phyloP scores from a whole-genome alignment of 2,113 vertebrate genomes.

The Smithornis capensis region DNA sequence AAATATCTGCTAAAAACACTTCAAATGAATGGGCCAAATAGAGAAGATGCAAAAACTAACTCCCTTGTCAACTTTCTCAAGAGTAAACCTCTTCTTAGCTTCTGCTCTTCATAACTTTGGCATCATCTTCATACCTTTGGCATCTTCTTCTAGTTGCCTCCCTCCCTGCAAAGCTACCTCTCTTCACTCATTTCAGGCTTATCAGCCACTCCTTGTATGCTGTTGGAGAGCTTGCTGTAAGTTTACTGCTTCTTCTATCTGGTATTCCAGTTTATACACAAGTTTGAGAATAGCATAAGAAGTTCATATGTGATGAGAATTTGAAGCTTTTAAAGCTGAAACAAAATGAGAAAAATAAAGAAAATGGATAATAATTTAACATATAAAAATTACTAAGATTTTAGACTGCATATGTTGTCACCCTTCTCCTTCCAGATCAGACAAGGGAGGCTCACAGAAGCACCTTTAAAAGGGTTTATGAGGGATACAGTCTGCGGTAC shows the following conservation, averaged over 20 bases:
- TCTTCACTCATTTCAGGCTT: background rate
- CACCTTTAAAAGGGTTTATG: background rate
- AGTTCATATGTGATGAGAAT: background rate
- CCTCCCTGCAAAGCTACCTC: background rate
- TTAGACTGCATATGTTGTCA: background rate
- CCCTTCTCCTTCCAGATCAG: background rate
- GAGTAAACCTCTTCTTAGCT: background rate
- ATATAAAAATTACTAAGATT: background rate
- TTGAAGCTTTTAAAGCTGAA: background rate
- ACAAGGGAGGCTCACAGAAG: background rate
- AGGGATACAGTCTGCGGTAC: background rate
- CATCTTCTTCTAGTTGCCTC: background rate
- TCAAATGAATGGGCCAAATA: background rate
- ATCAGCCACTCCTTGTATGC: background rate
- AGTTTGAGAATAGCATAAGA: background rate
- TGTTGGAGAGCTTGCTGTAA: rapidly evolving
- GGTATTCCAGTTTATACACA: background rate
- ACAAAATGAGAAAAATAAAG: background rate
- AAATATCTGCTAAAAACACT: background rate
- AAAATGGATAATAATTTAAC: background rate
- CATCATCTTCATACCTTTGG: background rate
- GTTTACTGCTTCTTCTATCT: background rate
- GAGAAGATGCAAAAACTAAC: background rate
- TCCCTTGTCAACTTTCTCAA: background rate
- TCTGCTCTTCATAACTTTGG: background rate